phyloP scores from a whole-genome alignment of 1,140 invertebrate species.

The Samia ricini region DNA sequence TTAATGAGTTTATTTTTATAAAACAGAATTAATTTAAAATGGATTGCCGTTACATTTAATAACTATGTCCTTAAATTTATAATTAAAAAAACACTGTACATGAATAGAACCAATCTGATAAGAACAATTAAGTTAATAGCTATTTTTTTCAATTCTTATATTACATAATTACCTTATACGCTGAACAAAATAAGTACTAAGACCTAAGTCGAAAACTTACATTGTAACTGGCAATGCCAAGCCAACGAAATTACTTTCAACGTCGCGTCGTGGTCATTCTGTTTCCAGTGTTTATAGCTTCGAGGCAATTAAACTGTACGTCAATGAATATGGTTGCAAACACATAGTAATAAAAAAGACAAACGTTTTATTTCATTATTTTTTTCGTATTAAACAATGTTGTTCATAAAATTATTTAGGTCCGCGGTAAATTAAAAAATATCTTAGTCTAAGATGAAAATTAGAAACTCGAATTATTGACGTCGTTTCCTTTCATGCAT shows the following conservation, averaged over 20 bases:
- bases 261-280: not conserved
- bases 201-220: not conserved
- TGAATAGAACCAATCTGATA: not conserved
- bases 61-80: not conserved
- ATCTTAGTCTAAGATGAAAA: too few relatives aligned
- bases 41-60: not conserved
- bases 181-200: not conserved
- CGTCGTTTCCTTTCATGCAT: not conserved
- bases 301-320: not conserved
- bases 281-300: not conserved
- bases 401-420: not conserved
- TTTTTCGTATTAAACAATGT: not conserved
- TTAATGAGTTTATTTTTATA: not conserved
- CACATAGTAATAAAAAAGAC: not conserved
- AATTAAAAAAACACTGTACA: not conserved
- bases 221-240: not conserved
- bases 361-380: not conserved
- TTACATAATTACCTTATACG: not conserved
- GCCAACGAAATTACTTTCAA: not conserved
- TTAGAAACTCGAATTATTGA: not conserved
- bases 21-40: not conserved
- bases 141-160: not conserved
- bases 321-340: not conserved
- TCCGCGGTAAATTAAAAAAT: too few relatives aligned
- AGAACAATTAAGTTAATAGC: not conserved